phyloP scores from a whole-genome alignment of 1,140 invertebrate species.

The Bombus pascuorum region DNA sequence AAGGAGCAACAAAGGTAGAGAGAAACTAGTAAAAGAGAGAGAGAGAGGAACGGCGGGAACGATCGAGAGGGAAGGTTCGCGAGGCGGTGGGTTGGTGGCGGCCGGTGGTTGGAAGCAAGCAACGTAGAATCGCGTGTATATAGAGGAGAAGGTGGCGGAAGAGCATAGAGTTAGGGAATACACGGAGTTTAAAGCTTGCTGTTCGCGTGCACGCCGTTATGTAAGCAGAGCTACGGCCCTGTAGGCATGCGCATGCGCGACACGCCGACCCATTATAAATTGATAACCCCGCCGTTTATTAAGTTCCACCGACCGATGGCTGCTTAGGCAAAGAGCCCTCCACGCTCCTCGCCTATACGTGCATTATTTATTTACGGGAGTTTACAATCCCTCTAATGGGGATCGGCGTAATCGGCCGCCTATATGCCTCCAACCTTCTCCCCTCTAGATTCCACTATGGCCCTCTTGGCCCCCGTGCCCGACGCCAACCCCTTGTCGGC shows the following conservation, averaged over 20 bases:
- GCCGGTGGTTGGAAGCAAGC: neutral
- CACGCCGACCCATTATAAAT: constrained; percentile 79
- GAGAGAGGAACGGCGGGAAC: constrained; percentile 28
- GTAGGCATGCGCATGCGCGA: constrained; percentile 72
- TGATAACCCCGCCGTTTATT: constrained; percentile 81
- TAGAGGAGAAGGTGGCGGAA: neutral
- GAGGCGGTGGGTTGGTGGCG: neutral
- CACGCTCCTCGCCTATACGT: constrained; percentile 71
- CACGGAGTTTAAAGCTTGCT: constrained; percentile 67
- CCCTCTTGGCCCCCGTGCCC: constrained; percentile 15
- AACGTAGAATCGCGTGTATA: constrained; percentile 10
- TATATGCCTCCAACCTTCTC: constrained; percentile 59
- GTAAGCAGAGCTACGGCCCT: constrained; percentile 66
- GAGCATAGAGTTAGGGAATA: constrained; percentile 52
- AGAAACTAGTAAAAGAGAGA: neutral
- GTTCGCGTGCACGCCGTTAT: constrained; percentile 64
- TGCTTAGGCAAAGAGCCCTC: constrained; percentile 79
- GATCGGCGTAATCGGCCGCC: constrained; percentile 78
- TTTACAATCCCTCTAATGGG: constrained; percentile 82
- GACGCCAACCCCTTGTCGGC: neutral
- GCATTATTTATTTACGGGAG: constrained; percentile 81
- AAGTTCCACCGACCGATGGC: constrained; percentile 80
- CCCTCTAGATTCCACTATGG: neutral
- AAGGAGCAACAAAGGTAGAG: constrained; percentile 56
- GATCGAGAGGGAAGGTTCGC: constrained; percentile 4